phyloP scores from a whole-genome alignment of 2,113 vertebrate genomes.

The Paralichthys olivaceus region DNA sequence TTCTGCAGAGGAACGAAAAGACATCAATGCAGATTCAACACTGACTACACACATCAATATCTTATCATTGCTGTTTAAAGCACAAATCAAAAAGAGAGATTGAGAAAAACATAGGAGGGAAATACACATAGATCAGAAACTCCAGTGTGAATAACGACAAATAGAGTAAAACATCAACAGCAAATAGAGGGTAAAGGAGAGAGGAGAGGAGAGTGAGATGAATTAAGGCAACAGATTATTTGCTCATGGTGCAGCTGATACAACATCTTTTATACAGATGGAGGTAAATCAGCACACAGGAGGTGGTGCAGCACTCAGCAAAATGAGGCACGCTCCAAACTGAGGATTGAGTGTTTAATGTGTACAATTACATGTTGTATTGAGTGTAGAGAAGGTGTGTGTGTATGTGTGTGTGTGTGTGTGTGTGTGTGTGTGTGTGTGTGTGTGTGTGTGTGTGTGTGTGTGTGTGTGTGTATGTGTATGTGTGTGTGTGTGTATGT shows the following conservation, averaged over 20 bases:
- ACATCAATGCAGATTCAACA: not conserved
- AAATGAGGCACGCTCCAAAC: conserved; percentile 43
- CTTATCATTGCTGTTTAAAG: conserved; percentile 8
- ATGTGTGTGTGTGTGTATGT: conserved; percentile 2
- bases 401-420: conserved; percentile 15
- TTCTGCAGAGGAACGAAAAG: conserved; percentile 78
- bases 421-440: conserved; percentile 29
- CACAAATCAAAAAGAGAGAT: conserved; percentile 25
- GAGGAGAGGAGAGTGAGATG: not conserved
- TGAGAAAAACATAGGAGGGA: not conserved
- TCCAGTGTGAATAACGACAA: conserved; percentile 37
- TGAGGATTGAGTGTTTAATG: conserved; percentile 60
- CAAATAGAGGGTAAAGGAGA: conserved; percentile 15
- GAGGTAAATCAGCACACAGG: conserved; percentile 45
- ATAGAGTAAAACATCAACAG: conserved; percentile 33
- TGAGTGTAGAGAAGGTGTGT: conserved; percentile 11
- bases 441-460: conserved; percentile 7
- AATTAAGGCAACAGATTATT: conserved; percentile 53
- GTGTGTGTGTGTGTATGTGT: conserved; percentile 6
- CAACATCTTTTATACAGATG: conserved; percentile 53
- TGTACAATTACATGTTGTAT: conserved; percentile 56
- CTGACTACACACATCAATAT: not conserved
- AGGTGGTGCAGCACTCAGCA: conserved; percentile 44
- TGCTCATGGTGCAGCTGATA: conserved; percentile 37
- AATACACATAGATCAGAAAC: not conserved